Evolutionary conservation across 2,797 vertebrate genomes (phyloP), one percentile per base, ranked within the genome.

Genomic region (Manis pentadactyla): DNA sequence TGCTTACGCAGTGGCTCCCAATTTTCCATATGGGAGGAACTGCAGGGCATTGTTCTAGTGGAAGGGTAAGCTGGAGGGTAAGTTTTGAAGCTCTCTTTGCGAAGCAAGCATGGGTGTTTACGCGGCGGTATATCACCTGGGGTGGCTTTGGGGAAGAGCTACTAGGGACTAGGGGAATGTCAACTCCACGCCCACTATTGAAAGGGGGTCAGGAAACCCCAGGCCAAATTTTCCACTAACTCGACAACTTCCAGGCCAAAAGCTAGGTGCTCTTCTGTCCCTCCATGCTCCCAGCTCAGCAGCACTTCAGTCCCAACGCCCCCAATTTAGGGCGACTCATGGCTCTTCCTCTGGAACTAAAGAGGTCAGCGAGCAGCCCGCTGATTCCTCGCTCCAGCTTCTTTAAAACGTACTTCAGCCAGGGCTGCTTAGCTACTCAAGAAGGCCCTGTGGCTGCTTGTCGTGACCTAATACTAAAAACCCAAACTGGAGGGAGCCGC

Each of bases 241-340:
- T 10, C 37, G 8, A 6, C 37, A 53, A 8, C 23, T 10, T 64
- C 88, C 18, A 6, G 68, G 12, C 37, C 42, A 25, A 46, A n/a
- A 42, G 55, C 61, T 7, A 34, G 49, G 71, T 25, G 18, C 34
- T 42, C 0, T 6, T 13, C 37, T 46, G 77, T 19, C 29, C 12
- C 53, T 25, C 23, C 1, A 0, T 3, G 2, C 21, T 42, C 46
- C 27, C 17, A 11, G 37, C 46, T 59, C 61, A 19, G n/a, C 10
- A 0, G 49, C 2, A 7, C 66, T 21, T 14, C 29, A 0, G 0
- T 49, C 31, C 31, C n/a, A 0, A 3, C 1, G 11, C 18, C 39
- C 7, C 25, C 1, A 4, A 2, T 27, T 63, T 5, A 39, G 61
- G 19, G 21, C 7, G 29, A 5, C 61, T 46, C 25, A 1, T 4